These are phyloP conservation scores for Oasisia sp. DNA, from an alignment of 2,888 invertebrate genomes.

Conservation along the genomic window DNA sequence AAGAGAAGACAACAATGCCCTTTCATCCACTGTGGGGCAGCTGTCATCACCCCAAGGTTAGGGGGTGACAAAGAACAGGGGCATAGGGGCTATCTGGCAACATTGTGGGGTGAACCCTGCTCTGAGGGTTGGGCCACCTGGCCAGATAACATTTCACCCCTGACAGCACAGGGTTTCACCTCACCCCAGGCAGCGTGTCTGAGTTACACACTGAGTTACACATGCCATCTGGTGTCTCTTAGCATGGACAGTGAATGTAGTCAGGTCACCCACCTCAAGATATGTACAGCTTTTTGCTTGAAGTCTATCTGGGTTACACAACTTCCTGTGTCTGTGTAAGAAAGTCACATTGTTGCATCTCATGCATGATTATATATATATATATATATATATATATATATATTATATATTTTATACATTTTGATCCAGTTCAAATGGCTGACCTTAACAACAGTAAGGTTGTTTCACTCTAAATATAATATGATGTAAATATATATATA, in stretches of 20 bases:
- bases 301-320: neutral
- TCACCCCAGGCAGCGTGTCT: neutral
- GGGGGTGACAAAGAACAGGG: neutral
- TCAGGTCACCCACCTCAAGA: neutral
- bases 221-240: neutral
- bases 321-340: neutral
- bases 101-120: neutral
- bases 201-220: constrained; percentile 8
- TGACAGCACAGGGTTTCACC: neutral
- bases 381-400: constrained; percentile 21
- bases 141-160: constrained; percentile 7
- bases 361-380: too few species aligned
- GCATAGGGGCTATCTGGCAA: neutral
- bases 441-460: too few species aligned
- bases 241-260: neutral
- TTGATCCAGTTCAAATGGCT: too few species aligned
- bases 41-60: neutral
- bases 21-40: neutral
- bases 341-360: neutral
- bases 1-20: neutral
- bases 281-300: neutral
- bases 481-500: too few species aligned
- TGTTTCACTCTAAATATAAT: too few species aligned
- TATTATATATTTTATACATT: neutral
- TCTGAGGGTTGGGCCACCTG: neutral